These are phyloP conservation scores for Invenusta paracnida DNA, from an alignment of 2,888 invertebrate genomes.

Conservation along the genomic window DNA sequence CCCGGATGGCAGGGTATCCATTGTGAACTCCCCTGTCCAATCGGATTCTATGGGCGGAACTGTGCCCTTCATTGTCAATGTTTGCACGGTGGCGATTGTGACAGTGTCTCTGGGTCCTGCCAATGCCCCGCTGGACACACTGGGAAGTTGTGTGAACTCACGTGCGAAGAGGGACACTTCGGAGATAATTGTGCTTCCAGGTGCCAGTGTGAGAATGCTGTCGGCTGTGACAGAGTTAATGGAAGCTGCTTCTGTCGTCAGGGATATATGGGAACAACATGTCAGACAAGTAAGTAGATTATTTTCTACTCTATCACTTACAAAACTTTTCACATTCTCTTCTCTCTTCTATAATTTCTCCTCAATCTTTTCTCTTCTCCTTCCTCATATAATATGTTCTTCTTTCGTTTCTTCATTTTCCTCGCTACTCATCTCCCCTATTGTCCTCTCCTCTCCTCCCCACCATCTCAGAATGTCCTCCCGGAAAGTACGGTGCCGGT, in stretches of 20 bases:
- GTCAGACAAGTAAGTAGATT: neutral
- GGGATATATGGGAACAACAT: neutral
- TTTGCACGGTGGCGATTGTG: neutral
- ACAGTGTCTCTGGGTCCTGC: constrained; percentile 8
- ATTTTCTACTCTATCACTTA: too few species aligned
- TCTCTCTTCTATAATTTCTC: too few species aligned
- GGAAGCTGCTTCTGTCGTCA: neutral
- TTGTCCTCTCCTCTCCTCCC: too few species aligned
- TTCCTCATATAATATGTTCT: too few species aligned
- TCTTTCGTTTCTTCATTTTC: too few species aligned
- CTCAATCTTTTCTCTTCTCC: too few species aligned
- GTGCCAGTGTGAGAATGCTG: neutral
- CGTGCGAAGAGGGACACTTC: constrained; percentile 36
- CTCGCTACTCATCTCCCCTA: too few species aligned
- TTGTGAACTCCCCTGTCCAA: neutral
- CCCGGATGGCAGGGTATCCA: constrained; percentile 43
- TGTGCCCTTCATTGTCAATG: constrained; percentile 24
- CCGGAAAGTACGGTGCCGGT: constrained; percentile 55
- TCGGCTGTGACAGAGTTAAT: neutral
- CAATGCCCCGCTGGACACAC: constrained; percentile 20
- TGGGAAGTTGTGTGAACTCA: constrained; percentile 35
- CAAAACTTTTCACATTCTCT: too few species aligned
- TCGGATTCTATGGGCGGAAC: neutral
- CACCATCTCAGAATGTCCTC: constrained; percentile 71
- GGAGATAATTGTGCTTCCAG: constrained; percentile 18